These are phyloP conservation scores for Virgularia gustaviana DNA, from an alignment of 92 coral and sea anemone genomes.

Conservation along the genomic window DNA sequence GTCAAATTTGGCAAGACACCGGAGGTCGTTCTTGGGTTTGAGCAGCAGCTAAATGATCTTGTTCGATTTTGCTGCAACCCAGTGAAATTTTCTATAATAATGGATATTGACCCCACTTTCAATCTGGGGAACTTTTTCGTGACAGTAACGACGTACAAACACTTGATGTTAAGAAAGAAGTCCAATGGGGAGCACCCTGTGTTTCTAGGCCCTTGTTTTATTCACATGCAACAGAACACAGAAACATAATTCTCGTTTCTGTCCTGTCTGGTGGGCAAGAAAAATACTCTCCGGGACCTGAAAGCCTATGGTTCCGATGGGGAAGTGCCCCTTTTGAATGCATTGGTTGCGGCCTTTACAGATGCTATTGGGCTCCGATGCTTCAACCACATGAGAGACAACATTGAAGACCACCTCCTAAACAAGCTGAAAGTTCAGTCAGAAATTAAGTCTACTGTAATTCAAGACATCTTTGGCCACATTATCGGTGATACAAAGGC, in stretches of 20 bases:
- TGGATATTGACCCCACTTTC: slow-evolving; percentile 63
- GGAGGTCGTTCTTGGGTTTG: slow-evolving; percentile 50
- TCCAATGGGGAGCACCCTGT: slow-evolving; percentile 36
- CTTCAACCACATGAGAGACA: slow-evolving; percentile 47
- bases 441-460: slow-evolving; percentile 42
- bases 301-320: slow-evolving; percentile 62
- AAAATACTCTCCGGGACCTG: slow-evolving; percentile 20
- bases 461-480: slow-evolving; percentile 51
- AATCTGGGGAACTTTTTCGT: slow-evolving; percentile 51
- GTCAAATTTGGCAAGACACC: slow-evolving; percentile 53
- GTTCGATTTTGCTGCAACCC: slow-evolving; percentile 54
- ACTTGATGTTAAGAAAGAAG: slow-evolving; percentile 41
- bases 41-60: slow-evolving; percentile 52
- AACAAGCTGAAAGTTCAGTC: slow-evolving; percentile 26
- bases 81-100: slow-evolving; percentile 36
- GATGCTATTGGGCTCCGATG: slow-evolving; percentile 49
- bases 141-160: slow-evolving; percentile 55
- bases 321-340: slow-evolving; percentile 52
- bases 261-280: slow-evolving; percentile 38
- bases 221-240: slow-evolving; percentile 46
- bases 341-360: slow-evolving; percentile 41
- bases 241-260: slow-evolving; percentile 44
- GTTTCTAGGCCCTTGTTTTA: slow-evolving; percentile 49
- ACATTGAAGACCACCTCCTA: slow-evolving; percentile 43
- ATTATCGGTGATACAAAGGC: slow-evolving; percentile 53